These are phyloP conservation scores for Lycophotia porphyrea DNA, from an alignment of 2,888 invertebrate genomes.

Conservation along the genomic window DNA sequence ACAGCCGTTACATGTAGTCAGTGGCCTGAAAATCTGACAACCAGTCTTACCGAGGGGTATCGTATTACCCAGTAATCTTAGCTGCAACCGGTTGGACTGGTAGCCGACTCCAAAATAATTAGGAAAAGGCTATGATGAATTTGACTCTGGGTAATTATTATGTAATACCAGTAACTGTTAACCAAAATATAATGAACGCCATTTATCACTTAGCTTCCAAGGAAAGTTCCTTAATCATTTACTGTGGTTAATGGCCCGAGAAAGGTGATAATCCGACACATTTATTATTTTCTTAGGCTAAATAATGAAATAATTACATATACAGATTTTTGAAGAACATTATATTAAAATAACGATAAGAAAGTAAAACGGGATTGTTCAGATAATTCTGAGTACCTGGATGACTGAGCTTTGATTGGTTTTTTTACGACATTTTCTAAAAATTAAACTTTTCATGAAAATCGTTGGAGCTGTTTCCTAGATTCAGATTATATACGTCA, in stretches of 20 bases:
- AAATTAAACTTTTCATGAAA: no score
- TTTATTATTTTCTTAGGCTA: conserved; percentile 18
- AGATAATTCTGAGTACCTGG: background rate
- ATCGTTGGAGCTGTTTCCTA: no score
- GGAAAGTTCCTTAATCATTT: conserved; percentile 42
- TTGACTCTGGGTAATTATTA: background rate
- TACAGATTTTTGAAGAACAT: background rate
- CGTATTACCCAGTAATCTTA: background rate
- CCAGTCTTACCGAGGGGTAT: background rate
- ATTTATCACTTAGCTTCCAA: conserved; percentile 22
- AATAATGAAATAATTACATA: background rate
- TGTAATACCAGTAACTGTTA: background rate
- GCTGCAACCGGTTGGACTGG: background rate
- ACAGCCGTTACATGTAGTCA: background rate
- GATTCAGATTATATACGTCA: no score
- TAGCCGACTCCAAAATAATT: background rate
- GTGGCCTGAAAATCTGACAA: background rate
- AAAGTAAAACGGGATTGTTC: background rate
- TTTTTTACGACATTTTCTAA: no score
- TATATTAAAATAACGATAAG: background rate
- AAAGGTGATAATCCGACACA: conserved; percentile 29
- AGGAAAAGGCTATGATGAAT: background rate
- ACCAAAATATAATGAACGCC: conserved; percentile 30
- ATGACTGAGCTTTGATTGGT: no score
- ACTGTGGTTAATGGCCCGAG: conserved; percentile 29